A percentile compares a stretch with the other conserved stretches of the same genome.
Conservation (phyloP, 2,888 invertebrate species). For the Lottia scabra region DNA sequence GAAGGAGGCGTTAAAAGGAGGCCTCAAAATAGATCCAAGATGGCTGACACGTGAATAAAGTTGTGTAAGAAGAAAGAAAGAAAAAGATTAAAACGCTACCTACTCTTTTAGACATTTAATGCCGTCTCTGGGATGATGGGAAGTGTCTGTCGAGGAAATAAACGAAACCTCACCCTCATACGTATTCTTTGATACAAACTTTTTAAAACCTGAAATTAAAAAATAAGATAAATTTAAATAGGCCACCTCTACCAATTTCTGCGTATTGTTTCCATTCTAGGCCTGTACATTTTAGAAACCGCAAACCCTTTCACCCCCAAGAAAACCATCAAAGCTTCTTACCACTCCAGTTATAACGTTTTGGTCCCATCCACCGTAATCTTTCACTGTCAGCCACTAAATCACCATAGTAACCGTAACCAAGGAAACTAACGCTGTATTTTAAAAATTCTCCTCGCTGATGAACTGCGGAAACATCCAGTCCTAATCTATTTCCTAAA, state of each 20-base stretch:
- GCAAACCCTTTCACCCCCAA: background rate
- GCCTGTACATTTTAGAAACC: too few relatives aligned
- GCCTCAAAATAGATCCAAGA: too few relatives aligned
- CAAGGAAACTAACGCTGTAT: slow-evolving; percentile 82
- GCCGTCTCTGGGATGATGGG: slow-evolving; percentile 61
- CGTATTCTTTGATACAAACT: slow-evolving; percentile 59
- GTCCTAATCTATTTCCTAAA: slow-evolving; percentile 77
- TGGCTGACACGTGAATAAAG: too few relatives aligned
- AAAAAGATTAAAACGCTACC: slow-evolving; percentile 16
- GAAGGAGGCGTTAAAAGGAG: too few relatives aligned
- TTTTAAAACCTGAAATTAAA: slow-evolving; percentile 64
- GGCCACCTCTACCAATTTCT: too few relatives aligned
- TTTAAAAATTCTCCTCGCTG: slow-evolving; percentile 74
- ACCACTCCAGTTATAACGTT: slow-evolving; percentile 84
- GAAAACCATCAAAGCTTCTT: slow-evolving; percentile 4
- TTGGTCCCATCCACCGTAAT: slow-evolving; percentile 88
- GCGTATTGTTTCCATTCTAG: too few relatives aligned
- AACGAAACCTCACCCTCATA: slow-evolving; percentile 68
- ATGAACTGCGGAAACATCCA: slow-evolving; percentile 83
- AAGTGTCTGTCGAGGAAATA: slow-evolving; percentile 52
- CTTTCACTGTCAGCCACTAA: slow-evolving; percentile 83
- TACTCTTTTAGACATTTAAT: slow-evolving; percentile 64
- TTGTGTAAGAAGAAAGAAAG: background rate
- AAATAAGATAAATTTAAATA: background rate
- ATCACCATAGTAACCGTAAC: slow-evolving; percentile 89